Evolutionary conservation across 2,113 vertebrate species (phyloP).

Genomic region (Sebastes schlegelii): DNA sequence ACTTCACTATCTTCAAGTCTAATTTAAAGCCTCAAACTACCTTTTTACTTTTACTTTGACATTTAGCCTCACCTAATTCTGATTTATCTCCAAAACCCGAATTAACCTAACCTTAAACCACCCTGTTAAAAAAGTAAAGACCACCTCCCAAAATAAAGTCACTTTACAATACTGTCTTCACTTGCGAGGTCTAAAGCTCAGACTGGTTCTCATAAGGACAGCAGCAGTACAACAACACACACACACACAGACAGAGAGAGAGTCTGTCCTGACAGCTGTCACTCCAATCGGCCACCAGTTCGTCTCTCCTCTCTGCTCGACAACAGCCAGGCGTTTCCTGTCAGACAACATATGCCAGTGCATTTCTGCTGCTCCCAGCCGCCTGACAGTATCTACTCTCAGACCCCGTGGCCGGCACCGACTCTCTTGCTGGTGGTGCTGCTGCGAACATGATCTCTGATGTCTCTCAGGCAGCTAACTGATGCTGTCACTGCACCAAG

Average conservation of each 20-base stretch:
- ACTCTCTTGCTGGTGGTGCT: slow-evolving; percentile 75
- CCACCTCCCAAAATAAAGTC: slow-evolving; percentile 8
- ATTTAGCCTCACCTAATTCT: not conserved
- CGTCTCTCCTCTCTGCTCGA: slow-evolving; percentile 59
- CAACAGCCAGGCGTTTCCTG: slow-evolving; percentile 75
- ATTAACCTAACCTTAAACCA: slow-evolving; percentile 1
- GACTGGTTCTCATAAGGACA: slow-evolving; percentile 44
- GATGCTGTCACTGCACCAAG: slow-evolving; percentile 80
- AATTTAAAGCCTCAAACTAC: not conserved
- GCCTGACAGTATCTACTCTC: slow-evolving; percentile 81
- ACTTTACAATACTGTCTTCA: not conserved
- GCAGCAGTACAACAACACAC: slow-evolving; percentile 15
- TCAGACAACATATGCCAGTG: slow-evolving; percentile 81
- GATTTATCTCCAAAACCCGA: not conserved
- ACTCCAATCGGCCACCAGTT: slow-evolving; percentile 79
- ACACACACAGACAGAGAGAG: slow-evolving; percentile 18
- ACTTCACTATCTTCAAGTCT: not conserved
- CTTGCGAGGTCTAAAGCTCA: not conserved
- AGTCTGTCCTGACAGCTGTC: slow-evolving; percentile 78
- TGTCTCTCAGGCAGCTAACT: slow-evolving; percentile 82
- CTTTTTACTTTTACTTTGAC: not conserved
- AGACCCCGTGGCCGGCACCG: slow-evolving; percentile 70
- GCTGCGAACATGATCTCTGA: slow-evolving; percentile 77
- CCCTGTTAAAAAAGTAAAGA: not conserved
- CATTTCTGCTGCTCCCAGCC: slow-evolving; percentile 42